Percentiles rank a stretch among this genome's conserved stretches.
These are phyloP conservation scores for Athalia circularis DNA, from an alignment of 2,888 invertebrate genomes.

Conservation along the genomic window DNA sequence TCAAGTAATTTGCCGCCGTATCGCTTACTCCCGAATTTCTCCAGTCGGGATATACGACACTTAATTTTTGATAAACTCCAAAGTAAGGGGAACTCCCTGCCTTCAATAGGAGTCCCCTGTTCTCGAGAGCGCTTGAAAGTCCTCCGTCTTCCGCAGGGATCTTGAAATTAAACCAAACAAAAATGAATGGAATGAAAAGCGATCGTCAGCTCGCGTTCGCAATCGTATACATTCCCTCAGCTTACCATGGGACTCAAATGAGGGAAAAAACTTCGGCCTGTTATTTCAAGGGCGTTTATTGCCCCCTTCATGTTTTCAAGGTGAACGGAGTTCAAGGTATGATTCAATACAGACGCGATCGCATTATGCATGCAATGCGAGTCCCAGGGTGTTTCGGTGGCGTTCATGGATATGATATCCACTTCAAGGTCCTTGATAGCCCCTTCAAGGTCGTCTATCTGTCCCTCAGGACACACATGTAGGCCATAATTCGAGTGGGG, in stretches of 20 bases:
- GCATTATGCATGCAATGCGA: constrained; percentile 57
- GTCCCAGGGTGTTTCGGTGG: constrained; percentile 53
- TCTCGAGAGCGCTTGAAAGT: constrained; percentile 11
- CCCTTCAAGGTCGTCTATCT: constrained; percentile 40
- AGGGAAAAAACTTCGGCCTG: constrained; percentile 49
- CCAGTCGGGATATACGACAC: constrained; percentile 60
- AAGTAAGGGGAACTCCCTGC: constrained; percentile 46
- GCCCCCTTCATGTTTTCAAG: constrained; percentile 26
- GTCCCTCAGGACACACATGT: constrained; percentile 56
- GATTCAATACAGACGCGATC: constrained; percentile 51
- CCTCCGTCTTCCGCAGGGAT: constrained; percentile 24
- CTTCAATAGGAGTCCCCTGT: constrained; percentile 45
- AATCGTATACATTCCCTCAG: not conserved
- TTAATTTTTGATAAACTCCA: constrained; percentile 49
- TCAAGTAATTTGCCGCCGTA: constrained; percentile 44
- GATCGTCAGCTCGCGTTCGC: no score
- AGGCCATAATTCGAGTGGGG: constrained; percentile 50
- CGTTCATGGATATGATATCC: constrained; percentile 24
- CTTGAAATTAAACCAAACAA: not conserved
- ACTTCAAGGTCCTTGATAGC: constrained; percentile 1
- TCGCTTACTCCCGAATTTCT: constrained; percentile 42
- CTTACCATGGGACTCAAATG: constrained; percentile 60
- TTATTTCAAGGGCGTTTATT: constrained; percentile 27
- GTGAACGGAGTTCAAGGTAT: constrained; percentile 33
- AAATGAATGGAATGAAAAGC: no score